A percentile compares a stretch with the other conserved stretches of the same genome.
Evolutionary conservation across 2,797 vertebrate species (phyloP).

Genomic region (Liasis olivaceus): DNA sequence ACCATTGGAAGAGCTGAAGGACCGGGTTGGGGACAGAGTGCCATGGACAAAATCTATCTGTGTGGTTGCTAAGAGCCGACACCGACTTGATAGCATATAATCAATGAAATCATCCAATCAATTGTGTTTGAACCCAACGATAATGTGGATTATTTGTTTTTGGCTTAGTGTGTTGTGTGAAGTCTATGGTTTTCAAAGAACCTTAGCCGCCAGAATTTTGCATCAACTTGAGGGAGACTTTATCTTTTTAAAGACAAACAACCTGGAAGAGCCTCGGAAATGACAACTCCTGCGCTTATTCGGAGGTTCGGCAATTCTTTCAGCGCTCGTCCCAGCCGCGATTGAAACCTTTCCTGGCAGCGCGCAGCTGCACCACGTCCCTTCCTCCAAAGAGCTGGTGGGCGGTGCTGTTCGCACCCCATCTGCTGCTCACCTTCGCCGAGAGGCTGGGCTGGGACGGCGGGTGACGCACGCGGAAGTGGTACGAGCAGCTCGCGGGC

Average conservation of each 20-base stretch:
- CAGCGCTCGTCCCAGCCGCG: background rate
- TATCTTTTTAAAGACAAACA: background rate
- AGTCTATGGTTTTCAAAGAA: background rate
- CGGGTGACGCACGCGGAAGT: conserved; percentile 51
- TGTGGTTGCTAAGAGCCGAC: background rate
- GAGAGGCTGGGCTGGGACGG: background rate
- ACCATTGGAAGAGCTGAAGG: background rate
- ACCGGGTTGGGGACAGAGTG: background rate
- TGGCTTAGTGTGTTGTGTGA: background rate
- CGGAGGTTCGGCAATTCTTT: background rate
- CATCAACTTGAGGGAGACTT: background rate
- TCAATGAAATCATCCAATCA: background rate
- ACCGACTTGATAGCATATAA: background rate
- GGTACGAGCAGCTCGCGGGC: background rate
- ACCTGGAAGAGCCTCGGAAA: background rate
- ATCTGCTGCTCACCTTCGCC: too few species aligned
- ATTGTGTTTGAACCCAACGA: background rate
- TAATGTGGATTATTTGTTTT: background rate
- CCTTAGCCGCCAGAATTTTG: background rate
- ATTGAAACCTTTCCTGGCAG: too few species aligned
- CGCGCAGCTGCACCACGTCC: background rate
- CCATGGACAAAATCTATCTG: background rate
- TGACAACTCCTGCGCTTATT: background rate
- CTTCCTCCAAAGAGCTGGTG: accelerated
- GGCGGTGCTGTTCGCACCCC: background rate